A percentile compares a stretch with the other conserved stretches of the same genome.
Conservation (phyloP, 1,140 invertebrate species). For the Prorops nasuta region DNA sequence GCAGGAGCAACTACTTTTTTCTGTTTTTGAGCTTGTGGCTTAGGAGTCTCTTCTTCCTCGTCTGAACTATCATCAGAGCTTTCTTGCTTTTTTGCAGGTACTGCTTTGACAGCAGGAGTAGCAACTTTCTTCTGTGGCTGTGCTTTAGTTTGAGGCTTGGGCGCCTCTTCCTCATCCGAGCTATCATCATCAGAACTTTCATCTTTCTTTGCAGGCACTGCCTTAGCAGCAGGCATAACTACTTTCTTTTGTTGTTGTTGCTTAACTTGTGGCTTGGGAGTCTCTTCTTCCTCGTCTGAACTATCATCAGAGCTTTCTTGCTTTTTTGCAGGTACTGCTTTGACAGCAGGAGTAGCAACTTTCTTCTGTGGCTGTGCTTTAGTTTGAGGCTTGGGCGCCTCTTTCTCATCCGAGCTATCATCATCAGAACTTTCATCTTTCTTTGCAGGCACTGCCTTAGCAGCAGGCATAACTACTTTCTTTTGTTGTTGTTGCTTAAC, state of each 20-base stretch:
- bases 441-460: constrained; percentile 17
- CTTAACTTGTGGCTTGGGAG: no score
- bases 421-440: constrained; percentile 38
- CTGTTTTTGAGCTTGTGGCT: no score
- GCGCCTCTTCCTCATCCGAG: constrained; percentile 31
- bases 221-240: constrained; percentile 17
- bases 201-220: constrained; percentile 24
- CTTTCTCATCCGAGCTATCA: constrained; percentile 28
- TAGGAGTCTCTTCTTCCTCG: constrained; percentile 22
- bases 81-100: no score
- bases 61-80: constrained; percentile 32
- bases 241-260: constrained; percentile 16
- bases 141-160: background rate
- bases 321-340: constrained; percentile 4
- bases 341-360: constrained; percentile 10
- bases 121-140: no score
- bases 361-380: no score
- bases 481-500: constrained; percentile 22
- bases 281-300: constrained; percentile 27
- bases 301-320: no score
- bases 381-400: constrained; percentile 12
- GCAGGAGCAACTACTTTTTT: constrained; percentile 17
- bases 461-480: constrained; percentile 13
- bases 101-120: constrained; percentile 6
- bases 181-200: constrained; percentile 34